phyloP scores from a whole-genome alignment of 2,113 vertebrate genomes.

The Pomatorhinus ruficollis region DNA sequence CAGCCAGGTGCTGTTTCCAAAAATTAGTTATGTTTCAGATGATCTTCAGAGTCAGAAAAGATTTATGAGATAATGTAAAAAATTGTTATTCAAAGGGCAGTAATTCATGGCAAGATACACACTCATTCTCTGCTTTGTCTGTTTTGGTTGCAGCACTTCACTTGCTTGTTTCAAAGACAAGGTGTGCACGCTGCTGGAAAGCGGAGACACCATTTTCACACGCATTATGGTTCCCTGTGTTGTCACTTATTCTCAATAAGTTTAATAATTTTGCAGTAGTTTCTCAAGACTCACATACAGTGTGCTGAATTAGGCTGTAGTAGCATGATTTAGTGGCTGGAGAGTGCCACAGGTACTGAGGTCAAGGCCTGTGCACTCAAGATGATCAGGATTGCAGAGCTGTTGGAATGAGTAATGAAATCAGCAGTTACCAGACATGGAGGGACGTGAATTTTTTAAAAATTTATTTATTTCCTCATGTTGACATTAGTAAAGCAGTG shows the following conservation, averaged over 20 bases:
- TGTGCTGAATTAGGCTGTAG: background rate
- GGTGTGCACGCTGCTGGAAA: background rate
- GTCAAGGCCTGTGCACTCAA: background rate
- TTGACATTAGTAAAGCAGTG: background rate
- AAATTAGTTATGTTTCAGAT: background rate
- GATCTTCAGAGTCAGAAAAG: background rate
- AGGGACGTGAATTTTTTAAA: accelerated
- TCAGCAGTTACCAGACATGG: background rate
- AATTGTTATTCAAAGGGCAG: background rate
- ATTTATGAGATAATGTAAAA: background rate
- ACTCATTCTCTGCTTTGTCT: background rate
- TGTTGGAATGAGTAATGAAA: background rate
- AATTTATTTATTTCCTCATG: background rate
- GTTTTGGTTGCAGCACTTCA: background rate
- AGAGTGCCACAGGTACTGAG: background rate
- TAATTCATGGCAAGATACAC: background rate
- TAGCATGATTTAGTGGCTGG: background rate
- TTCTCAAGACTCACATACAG: background rate
- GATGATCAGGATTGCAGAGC: background rate
- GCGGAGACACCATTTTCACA: background rate
- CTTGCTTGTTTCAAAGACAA: background rate
- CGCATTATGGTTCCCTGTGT: background rate
- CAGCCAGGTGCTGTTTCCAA: background rate
- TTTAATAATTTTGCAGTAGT: background rate
- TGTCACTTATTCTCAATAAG: background rate